A percentile compares a stretch with the other conserved stretches of the same genome.
These are phyloP conservation scores for Dromaius novaehollandiae DNA, from an alignment of 2,113 vertebrate genomes.

Conservation along the genomic window DNA sequence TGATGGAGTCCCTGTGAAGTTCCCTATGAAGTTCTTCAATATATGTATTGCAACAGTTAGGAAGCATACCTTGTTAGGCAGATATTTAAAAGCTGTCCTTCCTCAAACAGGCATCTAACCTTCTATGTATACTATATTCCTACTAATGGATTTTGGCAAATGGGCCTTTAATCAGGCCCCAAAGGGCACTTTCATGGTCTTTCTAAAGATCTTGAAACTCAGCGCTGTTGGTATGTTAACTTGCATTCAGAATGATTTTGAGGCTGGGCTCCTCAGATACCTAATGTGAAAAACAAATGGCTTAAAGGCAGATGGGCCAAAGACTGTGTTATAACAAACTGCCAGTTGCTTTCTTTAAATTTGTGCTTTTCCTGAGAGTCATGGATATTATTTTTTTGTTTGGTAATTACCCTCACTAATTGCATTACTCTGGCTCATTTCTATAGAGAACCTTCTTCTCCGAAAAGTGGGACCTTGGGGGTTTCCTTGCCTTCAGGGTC, in stretches of 20 bases:
- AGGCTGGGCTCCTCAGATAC: not conserved
- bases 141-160: not conserved
- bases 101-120: not conserved
- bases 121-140: not conserved
- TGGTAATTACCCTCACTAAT: not conserved
- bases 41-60: not conserved
- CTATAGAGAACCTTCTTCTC: not conserved
- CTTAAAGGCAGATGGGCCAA: not conserved
- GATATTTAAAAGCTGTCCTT: not conserved
- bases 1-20: not conserved
- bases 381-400: rapidly evolving
- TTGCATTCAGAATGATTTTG: not conserved
- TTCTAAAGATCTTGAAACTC: not conserved
- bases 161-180: not conserved
- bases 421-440: not conserved
- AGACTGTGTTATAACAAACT: not conserved
- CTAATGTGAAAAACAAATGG: not conserved
- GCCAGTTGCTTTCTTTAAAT: not conserved
- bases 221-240: not conserved
- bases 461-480: not conserved
- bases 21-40: not conserved
- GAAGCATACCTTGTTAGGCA: not conserved
- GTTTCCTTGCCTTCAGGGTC: not conserved
- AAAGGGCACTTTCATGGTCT: not conserved
- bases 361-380: not conserved